Evolutionary conservation across 2,888 invertebrate genomes (phyloP), one percentile per base, ranked within the genome.

Genomic region (Calameuta idolon): DNA sequence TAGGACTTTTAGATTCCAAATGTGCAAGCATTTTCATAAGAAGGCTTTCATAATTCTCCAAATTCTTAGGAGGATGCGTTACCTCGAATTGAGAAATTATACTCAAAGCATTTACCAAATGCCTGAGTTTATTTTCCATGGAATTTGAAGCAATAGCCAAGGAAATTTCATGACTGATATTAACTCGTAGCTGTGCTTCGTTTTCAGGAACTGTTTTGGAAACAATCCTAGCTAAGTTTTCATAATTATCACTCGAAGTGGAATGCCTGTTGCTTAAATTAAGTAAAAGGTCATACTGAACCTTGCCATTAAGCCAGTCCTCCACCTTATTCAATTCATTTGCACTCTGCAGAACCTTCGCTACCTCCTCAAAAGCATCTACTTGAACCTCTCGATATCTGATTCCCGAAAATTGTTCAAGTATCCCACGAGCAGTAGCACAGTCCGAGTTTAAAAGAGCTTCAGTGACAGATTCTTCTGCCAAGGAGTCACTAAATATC

Each of bases 121-220:
- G 87, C 33, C 84, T 81, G 11, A 89, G 75, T 80, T 78, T 81
- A 55, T 81, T 77, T 35, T 87, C 82, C 77, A 83, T 73, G 31
- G 79, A 78, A 5, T 83, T 76, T 4, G 87, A 83, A 30, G 83
- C 77, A n/a, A 84, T 77, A 34, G 87, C 88, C 69, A 90, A 74
- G 23, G 90, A 86, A 23, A 91, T 69, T 55, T 88, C 81, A 80
- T 87, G 83, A 81, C 88, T 87, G 11, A 86, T 82, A 31, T 77
- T 79, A 31, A 71, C 33, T 73, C 35, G 73, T 82, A 87, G 86
- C 80, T 79, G 83, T 30, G 79, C 80, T 11, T 84, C 77, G 73
- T 74, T 81, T 5, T 77, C 81, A 12, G 82, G 23, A 15, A 77
- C 76, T 30, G 80, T 75, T 23, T 78, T 80, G 12, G 82, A 75